A percentile compares a stretch with the other conserved stretches of the same genome.
phyloP scores from a whole-genome alignment of 2,797 vertebrate genomes.

The Spinus pinus region DNA sequence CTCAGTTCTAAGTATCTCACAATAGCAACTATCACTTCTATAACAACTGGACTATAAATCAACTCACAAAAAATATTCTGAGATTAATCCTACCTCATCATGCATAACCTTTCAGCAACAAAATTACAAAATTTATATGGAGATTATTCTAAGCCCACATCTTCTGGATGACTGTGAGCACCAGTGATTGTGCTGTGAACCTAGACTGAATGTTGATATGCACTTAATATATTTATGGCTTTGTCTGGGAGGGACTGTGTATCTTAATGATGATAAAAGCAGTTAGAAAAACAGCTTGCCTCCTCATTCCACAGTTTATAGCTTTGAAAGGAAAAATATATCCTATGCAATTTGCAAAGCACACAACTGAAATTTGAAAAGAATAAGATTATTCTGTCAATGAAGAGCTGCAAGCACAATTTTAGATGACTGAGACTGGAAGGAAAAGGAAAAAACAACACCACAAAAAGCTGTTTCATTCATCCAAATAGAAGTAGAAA shows the following conservation, averaged over 20 bases:
- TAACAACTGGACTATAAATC: neutral
- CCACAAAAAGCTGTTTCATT: neutral
- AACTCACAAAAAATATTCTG: neutral
- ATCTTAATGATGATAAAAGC: slow-evolving; percentile 5
- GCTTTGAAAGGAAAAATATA: neutral
- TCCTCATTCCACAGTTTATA: neutral
- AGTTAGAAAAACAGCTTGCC: slow-evolving; percentile 14
- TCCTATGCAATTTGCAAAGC: neutral
- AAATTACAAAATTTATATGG: neutral
- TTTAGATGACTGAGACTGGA: neutral
- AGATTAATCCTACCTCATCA: neutral
- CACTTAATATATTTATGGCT: neutral
- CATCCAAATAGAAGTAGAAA: neutral
- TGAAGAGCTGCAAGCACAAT: neutral
- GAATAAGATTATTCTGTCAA: neutral
- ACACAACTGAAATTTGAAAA: neutral
- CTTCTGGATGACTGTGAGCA: neutral
- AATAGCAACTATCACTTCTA: neutral
- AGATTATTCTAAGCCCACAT: neutral
- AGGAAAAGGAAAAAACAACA: neutral
- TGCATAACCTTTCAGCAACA: neutral
- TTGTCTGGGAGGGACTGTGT: neutral
- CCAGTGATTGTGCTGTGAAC: neutral
- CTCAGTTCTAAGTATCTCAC: neutral
- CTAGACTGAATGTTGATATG: neutral